Conservation (phyloP, 2,113 vertebrate species). For the Dryoscopus gambensis region DNA sequence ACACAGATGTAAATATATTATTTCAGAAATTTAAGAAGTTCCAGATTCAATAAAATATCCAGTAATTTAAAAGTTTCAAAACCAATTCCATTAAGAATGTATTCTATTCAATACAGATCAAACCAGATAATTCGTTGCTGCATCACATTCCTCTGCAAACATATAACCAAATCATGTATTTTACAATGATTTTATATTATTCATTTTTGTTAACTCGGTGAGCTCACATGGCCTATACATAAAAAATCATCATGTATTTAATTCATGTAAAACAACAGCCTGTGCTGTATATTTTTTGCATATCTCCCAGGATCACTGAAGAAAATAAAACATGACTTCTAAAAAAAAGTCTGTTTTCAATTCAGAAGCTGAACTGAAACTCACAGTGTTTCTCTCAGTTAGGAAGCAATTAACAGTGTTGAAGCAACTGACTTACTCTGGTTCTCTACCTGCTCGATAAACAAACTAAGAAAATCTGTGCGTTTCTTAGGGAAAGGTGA, state of each 20-base stretch:
- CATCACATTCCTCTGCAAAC: neutral
- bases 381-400: neutral
- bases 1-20: neutral
- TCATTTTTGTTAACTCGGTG: neutral
- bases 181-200: neutral
- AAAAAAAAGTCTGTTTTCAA: neutral
- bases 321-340: neutral
- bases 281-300: neutral
- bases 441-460: neutral
- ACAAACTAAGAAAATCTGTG: neutral
- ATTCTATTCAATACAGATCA: neutral
- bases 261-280: neutral
- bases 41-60: neutral
- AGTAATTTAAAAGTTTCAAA: neutral
- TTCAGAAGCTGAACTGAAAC: constrained; percentile 11
- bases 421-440: neutral
- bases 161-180: neutral
- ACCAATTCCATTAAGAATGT: neutral
- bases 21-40: neutral
- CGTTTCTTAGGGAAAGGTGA: neutral
- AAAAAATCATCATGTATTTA: neutral
- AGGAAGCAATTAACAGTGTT: neutral
- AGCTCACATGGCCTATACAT: neutral
- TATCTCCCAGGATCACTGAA: neutral
- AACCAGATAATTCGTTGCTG: neutral